Evolutionary conservation across 2,113 vertebrate species (phyloP), one percentile per base, ranked within the genome.

Genomic region (Eupsittula cactorum): DNA sequence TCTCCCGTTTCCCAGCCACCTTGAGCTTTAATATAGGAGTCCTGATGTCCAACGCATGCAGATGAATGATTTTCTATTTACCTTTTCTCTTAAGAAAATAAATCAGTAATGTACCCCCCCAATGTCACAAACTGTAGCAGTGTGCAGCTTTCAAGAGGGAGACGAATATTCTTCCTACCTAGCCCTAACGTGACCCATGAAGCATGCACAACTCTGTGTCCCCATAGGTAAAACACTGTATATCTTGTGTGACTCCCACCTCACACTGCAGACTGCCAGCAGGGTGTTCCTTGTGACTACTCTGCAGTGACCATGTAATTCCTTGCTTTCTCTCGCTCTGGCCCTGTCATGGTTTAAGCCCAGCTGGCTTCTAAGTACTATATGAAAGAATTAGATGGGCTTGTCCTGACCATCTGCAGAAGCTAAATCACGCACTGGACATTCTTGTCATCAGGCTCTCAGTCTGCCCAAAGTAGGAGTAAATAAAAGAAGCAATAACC

Each of bases 391-490:
- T 83, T 82, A 79, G 62, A 49, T 0, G 7, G 74, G 37, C 69
- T 67, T 7, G 44, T 42, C 80, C 74, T 55, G 67, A 69, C 52
- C 91, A 89, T 57, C 84, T 91, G 91, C 74, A 76, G 65, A 62
- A 82, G 84, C 28, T 94, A 91, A 93, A 87, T 91, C 92, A 82
- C 5, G 13, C 50, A 55, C 16, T 86, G 90, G 77, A 89, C 59
- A 77, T 73, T 79, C 74, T 50, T 91, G 78, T 91, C 88, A 92
- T 73, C 81, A 70, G 44, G 52, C 33, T 93, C 57, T 86, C 18
- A 1, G 25, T 27, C 81, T 82, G 67, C 41, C 31, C 49, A 47
- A 69, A 67, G 37, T 13, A 70, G 35, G 49, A 83, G 55, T 37
- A 92, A 92, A 59, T 14, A 67, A 53, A 73, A 90, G 79, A 77